These are phyloP conservation scores for Bubo blakistoni DNA, from an alignment of 2,113 vertebrate species.

Conservation along the genomic window DNA sequence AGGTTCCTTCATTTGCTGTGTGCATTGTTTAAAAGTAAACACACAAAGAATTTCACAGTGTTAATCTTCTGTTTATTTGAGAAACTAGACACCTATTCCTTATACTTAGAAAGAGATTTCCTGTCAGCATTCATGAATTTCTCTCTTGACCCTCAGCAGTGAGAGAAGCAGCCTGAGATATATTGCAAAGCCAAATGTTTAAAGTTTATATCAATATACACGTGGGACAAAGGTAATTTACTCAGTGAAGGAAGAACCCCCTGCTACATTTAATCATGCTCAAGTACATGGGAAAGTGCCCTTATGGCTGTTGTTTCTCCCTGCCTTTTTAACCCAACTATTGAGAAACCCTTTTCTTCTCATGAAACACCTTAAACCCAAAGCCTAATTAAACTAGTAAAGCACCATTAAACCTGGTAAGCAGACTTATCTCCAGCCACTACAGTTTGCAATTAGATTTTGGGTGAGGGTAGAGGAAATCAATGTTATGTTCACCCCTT, in stretches of 20 bases:
- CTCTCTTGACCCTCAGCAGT: conserved; percentile 58
- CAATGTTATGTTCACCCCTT: neutral
- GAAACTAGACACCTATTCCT: conserved; percentile 31
- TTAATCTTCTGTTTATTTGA: conserved; percentile 6
- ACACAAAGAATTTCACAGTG: neutral
- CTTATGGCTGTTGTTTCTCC: conserved; percentile 4
- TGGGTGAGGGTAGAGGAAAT: conserved; percentile 13
- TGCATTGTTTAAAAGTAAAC: neutral
- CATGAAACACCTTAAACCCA: conserved; percentile 37
- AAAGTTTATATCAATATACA: conserved; percentile 73
- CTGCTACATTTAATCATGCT: conserved; percentile 70
- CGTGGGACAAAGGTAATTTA: conserved; percentile 72
- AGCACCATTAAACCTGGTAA: conserved; percentile 30
- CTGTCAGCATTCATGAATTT: conserved; percentile 57
- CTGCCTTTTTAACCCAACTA: conserved; percentile 30
- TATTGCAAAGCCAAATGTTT: conserved; percentile 71
- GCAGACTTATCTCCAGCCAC: conserved; percentile 28
- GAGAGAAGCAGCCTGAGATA: conserved; percentile 66
- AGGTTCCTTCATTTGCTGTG: neutral
- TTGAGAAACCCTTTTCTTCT: conserved; percentile 47
- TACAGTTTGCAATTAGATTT: conserved; percentile 38
- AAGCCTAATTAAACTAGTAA: conserved; percentile 55
- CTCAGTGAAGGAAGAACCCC: conserved; percentile 62
- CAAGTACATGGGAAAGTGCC: conserved; percentile 64
- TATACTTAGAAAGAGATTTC: conserved; percentile 22